Evolutionary conservation across 2,888 invertebrate species (phyloP).

Genomic region (Heliothis peltigera): DNA sequence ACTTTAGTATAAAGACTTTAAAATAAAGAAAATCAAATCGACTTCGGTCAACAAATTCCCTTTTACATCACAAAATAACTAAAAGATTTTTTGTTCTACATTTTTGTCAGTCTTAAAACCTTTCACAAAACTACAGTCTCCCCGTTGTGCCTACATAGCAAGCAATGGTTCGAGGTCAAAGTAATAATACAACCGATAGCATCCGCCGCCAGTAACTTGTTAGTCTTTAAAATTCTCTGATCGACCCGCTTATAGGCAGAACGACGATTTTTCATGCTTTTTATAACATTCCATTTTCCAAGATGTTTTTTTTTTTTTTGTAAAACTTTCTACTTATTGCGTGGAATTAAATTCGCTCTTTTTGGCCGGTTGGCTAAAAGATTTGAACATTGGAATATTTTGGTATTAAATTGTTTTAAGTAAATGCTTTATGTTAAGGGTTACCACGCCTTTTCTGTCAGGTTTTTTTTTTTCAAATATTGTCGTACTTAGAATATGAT

Average conservation of each 20-base stretch:
- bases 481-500: too few species aligned
- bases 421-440: too few species aligned
- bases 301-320: slow-evolving; percentile 13
- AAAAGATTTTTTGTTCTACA: too few species aligned
- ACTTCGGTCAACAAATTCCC: too few species aligned
- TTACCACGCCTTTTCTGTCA: too few species aligned
- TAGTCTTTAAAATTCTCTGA: slow-evolving; percentile 70
- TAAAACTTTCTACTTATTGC: slow-evolving; percentile 3
- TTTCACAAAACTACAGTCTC: slow-evolving; percentile 6
- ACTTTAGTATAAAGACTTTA: too few species aligned
- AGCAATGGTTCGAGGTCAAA: slow-evolving; percentile 71
- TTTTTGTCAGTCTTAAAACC: background rate
- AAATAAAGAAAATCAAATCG: too few species aligned
- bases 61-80: too few species aligned
- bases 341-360: slow-evolving; percentile 8
- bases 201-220: slow-evolving; percentile 66
- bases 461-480: too few species aligned
- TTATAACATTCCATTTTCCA: slow-evolving; percentile 41
- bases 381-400: background rate
- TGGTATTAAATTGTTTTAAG: background rate
- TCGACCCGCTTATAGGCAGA: slow-evolving; percentile 46
- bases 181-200: slow-evolving; percentile 75
- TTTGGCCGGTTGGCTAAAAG: background rate
- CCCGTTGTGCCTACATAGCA: slow-evolving; percentile 61
- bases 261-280: slow-evolving; percentile 53